Evolutionary conservation across 2,797 vertebrate genomes (phyloP), one percentile per base, ranked within the genome.

Genomic region (Onychomys torridus): DNA sequence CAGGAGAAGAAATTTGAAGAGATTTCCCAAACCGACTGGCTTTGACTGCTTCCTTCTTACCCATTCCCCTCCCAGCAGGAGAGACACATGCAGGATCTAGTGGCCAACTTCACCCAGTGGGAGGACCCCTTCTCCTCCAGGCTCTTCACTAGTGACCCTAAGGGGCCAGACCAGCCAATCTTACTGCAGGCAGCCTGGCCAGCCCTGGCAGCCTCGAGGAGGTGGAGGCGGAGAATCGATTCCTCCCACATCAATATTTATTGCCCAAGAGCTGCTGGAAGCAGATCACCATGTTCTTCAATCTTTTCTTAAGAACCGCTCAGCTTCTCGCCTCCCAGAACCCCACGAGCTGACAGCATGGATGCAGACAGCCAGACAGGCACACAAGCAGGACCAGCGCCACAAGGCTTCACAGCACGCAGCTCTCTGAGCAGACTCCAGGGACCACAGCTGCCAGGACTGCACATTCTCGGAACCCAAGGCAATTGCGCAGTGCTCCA

Each of bases 221-320:
- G 90, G 59, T 3, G n/a, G 71, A 75, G n/a, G 59, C 1, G 0
- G 55, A 32, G 65, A 59, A 96, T 63, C 11, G 91, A 57, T 93
- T 95, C 90, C 77, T 95, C 76, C 5, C 57, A 96, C 97, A 94
- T 95, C 96, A 96, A 85, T 59, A 93, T 57, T 97, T 97, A 96
- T 57, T 90, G 94, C 88, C 5, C 43, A 77, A 96, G 79, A 85
- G 79, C 73, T 13, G 52, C 88, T 98, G 88, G 79, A 63, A 86
- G 96, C 93, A 92, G 96, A 97, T 94, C 96, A 49, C 84, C 75
- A 32, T 96, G 97, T 98, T 97, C 95, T 77, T 89, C 6, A 12
- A 87, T 92, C 93, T 79, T 69, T 97, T 97, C 94, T 96, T 4
- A 95, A 96, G 96, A 93, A 27, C 27, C 77, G 81, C 90, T 94